Conservation (phyloP, 1,140 invertebrate genomes). For the Papilio dardanus region DNA sequence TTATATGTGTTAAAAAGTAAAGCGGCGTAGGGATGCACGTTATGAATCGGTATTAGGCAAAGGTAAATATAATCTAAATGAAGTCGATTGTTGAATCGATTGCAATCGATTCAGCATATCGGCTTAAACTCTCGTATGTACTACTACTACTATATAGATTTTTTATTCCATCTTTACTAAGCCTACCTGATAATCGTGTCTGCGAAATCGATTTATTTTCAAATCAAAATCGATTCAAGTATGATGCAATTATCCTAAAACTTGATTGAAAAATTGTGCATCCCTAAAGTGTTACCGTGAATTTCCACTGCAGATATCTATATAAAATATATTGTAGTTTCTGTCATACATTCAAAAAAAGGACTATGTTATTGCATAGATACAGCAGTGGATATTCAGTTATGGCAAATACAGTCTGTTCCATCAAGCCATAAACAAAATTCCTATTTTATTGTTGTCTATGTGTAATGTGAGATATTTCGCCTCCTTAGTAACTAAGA, state of each 20-base stretch:
- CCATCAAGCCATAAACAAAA: slow-evolving; percentile 15
- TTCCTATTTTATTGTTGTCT: slow-evolving; percentile 3
- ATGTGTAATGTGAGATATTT: slow-evolving; percentile 17
- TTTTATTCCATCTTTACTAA: neutral
- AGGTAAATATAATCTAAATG: neutral
- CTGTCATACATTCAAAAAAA: neutral
- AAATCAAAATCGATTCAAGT: neutral
- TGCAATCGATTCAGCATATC: neutral
- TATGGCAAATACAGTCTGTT: neutral
- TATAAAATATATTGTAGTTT: neutral
- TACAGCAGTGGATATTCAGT: neutral
- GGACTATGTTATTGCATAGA: neutral
- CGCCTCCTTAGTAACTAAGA: slow-evolving; percentile 26
- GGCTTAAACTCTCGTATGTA: no score
- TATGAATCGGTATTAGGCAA: neutral
- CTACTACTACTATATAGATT: neutral
- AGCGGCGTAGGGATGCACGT: neutral
- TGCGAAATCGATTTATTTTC: neutral
- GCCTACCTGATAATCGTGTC: neutral
- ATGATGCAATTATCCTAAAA: neutral
- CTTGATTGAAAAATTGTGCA: neutral
- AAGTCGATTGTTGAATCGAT: neutral
- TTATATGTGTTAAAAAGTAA: neutral
- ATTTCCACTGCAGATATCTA: neutral
- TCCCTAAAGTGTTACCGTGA: neutral